Conservation (phyloP, 2,113 vertebrate genomes). For the Bos taurus region ARS-UCD2.0 NC_037336.1:80683501-80684000, state of each 20-base stretch:
- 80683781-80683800: background rate
- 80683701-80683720: background rate
- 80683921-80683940: background rate
- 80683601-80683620: background rate
- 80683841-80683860: background rate
- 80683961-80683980: background rate
- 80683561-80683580: background rate
- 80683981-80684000: background rate
- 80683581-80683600: background rate
- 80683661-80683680: background rate
- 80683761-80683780: background rate
- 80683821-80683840: background rate
- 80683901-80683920: background rate
- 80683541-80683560: background rate
- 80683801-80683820: background rate
- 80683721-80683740: background rate
- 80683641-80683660: background rate
- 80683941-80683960: background rate
- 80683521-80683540: too few species aligned
- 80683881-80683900: background rate
- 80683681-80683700: background rate
- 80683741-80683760: background rate
- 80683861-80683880: background rate
- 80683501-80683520: background rate
- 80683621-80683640: background rate